Evolutionary conservation across 2,888 invertebrate genomes (phyloP).

Genomic region (Dicyrtomina minuta): DNA sequence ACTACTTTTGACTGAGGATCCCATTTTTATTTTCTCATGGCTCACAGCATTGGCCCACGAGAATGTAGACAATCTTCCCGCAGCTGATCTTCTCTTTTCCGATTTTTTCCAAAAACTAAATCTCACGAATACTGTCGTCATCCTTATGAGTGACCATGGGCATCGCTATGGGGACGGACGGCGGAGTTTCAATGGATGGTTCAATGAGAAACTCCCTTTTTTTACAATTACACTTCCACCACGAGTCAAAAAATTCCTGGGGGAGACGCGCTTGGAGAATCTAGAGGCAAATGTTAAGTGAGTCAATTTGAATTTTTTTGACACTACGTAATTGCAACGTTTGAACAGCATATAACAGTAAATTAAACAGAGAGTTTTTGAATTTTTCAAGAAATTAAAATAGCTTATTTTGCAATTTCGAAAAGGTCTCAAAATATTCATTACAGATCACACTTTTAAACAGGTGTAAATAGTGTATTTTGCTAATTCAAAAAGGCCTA

Average conservation of each 20-base stretch:
- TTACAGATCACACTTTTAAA: no score
- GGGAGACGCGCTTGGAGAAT: constrained; percentile 15
- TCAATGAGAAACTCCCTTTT: constrained; percentile 74
- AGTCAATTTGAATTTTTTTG: background rate
- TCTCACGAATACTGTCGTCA: constrained; percentile 66
- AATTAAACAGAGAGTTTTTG: background rate
- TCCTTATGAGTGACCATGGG: constrained; percentile 76
- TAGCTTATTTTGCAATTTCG: no score
- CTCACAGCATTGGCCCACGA: constrained; percentile 27
- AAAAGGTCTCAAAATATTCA: no score
- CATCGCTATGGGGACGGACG: constrained; percentile 71
- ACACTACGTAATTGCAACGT: background rate
- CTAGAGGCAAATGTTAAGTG: constrained; percentile 32
- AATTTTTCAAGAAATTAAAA: no score
- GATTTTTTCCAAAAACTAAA: constrained; percentile 57
- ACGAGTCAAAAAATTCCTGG: constrained; percentile 57
- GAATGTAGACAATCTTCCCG: constrained; percentile 17
- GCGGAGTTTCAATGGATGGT: constrained; percentile 68
- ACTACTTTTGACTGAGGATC: background rate
- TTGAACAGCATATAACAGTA: background rate
- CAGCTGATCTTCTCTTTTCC: constrained; percentile 31
- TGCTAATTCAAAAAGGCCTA: no score
- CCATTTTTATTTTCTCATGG: constrained; percentile 24
- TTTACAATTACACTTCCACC: constrained; percentile 69
- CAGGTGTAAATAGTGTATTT: no score